Conservation (phyloP, 2,888 invertebrate species). For the Neoaliturus tenellus region DNA sequence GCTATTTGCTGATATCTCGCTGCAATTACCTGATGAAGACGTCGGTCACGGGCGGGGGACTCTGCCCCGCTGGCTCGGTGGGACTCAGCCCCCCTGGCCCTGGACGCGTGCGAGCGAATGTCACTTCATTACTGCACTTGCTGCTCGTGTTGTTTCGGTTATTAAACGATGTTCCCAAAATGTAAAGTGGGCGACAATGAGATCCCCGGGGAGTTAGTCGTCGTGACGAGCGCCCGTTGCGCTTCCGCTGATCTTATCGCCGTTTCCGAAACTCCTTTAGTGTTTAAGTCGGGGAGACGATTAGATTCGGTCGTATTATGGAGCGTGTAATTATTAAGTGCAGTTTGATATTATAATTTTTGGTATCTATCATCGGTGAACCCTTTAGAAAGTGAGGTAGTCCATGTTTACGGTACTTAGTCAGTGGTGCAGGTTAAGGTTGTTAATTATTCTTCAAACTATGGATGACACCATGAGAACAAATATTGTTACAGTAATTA, state of each 20-base stretch:
- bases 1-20: conserved; percentile 17
- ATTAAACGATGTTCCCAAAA: neutral
- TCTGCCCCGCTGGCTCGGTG: neutral
- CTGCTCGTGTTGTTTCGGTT: neutral
- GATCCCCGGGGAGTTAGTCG: neutral
- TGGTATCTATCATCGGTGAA: neutral
- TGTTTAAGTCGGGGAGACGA: neutral
- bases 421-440: too few relatives aligned
- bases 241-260: neutral
- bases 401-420: too few relatives aligned
- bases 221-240: neutral
- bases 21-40: conserved; percentile 40
- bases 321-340: neutral
- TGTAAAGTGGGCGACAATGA: neutral
- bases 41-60: conserved; percentile 27
- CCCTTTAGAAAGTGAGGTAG: neutral
- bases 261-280: neutral
- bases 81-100: neutral
- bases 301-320: neutral
- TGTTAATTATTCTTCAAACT: too few relatives aligned
- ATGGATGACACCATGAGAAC: too few relatives aligned
- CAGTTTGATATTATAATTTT: neutral
- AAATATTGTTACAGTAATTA: too few relatives aligned
- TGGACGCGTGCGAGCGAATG: neutral
- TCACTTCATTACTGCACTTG: neutral